These are phyloP conservation scores for Drosophila pegasa DNA, from an alignment of 2,888 invertebrate species.

Conservation along the genomic window DNA sequence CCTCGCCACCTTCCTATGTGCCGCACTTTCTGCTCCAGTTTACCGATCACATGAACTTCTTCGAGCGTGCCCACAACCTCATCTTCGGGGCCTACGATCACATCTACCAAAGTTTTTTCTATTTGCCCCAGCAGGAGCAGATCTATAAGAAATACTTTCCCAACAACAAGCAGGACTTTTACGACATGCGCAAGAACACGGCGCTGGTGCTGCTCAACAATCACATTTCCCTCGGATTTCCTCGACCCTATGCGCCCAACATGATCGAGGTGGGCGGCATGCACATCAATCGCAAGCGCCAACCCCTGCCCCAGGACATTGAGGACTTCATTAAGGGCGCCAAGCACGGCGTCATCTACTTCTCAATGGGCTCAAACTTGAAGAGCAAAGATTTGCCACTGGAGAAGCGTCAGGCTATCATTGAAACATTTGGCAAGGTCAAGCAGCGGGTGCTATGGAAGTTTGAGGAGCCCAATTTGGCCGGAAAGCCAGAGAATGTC, in stretches of 20 bases:
- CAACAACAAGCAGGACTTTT: constrained; percentile 52
- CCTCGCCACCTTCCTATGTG: constrained; percentile 82
- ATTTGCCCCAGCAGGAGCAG: constrained; percentile 75
- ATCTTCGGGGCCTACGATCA: constrained; percentile 55
- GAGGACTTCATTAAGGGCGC: constrained; percentile 84
- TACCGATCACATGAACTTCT: constrained; percentile 82
- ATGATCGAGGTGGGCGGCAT: constrained; percentile 84
- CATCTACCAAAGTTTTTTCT: constrained; percentile 51
- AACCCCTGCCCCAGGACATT: constrained; percentile 80
- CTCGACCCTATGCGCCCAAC: constrained; percentile 83
- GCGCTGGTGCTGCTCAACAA: constrained; percentile 80
- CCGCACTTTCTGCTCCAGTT: constrained; percentile 69
- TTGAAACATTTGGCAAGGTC: constrained; percentile 72
- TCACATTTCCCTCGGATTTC: constrained; percentile 81
- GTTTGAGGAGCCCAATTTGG: constrained; percentile 81
- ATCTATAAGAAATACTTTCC: constrained; percentile 65
- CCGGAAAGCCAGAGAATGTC: constrained; percentile 80
- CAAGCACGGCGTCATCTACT: constrained; percentile 85
- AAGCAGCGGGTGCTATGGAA: constrained; percentile 85
- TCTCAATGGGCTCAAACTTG: constrained; percentile 85
- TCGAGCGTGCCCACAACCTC: constrained; percentile 81
- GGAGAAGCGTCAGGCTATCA: constrained; percentile 68
- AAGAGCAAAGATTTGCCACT: constrained; percentile 72
- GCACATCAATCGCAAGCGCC: constrained; percentile 79
- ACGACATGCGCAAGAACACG: constrained; percentile 66